Conservation (phyloP, 2,113 vertebrate species). For the Mohoua ochrocephala region DNA sequence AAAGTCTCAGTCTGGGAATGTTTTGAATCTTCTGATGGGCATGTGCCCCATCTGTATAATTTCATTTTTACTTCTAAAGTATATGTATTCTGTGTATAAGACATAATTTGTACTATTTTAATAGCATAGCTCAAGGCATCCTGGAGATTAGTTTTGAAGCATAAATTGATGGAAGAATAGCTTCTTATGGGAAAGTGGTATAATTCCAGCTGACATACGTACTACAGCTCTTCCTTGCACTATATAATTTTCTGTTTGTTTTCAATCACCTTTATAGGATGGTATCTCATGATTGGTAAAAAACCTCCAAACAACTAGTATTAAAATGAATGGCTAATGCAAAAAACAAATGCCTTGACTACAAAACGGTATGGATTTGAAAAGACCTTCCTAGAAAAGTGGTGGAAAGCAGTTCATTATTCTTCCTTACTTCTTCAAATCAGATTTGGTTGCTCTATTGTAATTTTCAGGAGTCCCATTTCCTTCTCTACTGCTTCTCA, state of each 20-base stretch:
- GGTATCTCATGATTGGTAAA: neutral
- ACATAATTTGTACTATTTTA: neutral
- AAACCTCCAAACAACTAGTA: accelerated
- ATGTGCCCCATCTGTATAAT: neutral
- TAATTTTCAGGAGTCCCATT: neutral
- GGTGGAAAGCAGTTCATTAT: neutral
- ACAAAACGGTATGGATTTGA: neutral
- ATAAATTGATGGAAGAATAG: neutral
- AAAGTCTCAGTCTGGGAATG: neutral
- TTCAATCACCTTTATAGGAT: neutral
- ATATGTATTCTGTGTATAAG: neutral
- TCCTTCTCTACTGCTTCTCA: neutral
- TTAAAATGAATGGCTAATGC: neutral
- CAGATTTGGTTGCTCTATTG: neutral
- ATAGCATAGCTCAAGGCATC: neutral
- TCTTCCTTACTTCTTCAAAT: neutral
- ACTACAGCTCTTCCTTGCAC: neutral
- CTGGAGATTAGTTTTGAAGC: neutral
- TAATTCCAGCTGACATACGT: neutral
- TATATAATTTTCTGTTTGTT: neutral
- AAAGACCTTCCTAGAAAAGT: neutral
- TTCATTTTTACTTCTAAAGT: neutral
- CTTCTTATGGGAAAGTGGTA: neutral
- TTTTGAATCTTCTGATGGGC: neutral
- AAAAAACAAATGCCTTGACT: neutral